Percentiles rank a stretch among this genome's conserved stretches.
phyloP scores from a whole-genome alignment of 2,113 vertebrate species.

The Stictonetta naevosa region DNA sequence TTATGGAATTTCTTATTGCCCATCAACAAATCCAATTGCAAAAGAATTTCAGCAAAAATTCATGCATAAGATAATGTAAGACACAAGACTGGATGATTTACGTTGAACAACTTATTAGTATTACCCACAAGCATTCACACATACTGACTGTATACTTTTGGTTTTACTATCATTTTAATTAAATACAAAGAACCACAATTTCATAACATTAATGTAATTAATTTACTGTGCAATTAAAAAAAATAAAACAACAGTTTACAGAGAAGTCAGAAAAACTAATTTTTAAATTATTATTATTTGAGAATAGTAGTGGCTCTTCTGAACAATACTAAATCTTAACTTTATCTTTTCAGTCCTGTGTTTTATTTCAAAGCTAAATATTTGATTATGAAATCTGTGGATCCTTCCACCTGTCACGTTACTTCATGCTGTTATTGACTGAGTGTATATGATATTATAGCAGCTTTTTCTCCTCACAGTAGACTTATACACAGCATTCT shows the following conservation, averaged over 20 bases:
- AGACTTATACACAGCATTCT: background rate
- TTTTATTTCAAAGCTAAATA: background rate
- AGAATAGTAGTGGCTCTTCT: background rate
- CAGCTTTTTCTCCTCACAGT: background rate
- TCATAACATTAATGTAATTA: rapidly evolving
- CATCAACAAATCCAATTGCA: background rate
- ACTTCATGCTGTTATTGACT: background rate
- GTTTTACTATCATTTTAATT: background rate
- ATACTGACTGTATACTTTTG: background rate
- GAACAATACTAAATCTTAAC: background rate
- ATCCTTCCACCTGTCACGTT: background rate
- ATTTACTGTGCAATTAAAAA: background rate
- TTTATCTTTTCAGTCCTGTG: no score
- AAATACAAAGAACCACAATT: background rate
- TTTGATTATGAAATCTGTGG: background rate
- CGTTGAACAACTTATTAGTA: background rate
- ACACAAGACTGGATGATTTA: background rate
- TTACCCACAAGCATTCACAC: background rate
- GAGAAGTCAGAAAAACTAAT: background rate
- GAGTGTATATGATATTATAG: background rate
- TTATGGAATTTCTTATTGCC: background rate
- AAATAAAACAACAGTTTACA: background rate
- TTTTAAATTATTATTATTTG: background rate
- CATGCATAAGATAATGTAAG: background rate
- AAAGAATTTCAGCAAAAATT: background rate